Evolutionary conservation across 2,113 vertebrate genomes (phyloP).

Genomic region (Chloroceryle aenea): DNA sequence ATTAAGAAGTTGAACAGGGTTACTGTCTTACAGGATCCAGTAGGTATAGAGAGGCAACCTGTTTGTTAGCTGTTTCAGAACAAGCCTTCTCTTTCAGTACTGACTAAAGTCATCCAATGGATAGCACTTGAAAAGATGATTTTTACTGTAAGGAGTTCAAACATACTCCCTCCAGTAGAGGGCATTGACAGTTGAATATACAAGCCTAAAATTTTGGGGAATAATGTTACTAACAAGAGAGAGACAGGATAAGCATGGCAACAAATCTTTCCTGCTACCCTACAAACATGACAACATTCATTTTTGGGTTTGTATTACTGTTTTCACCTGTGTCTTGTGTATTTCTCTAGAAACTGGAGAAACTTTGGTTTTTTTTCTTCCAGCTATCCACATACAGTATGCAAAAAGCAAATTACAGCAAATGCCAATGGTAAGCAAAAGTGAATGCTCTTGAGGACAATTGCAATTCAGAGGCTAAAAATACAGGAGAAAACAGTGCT

Average conservation of each 20-base stretch:
- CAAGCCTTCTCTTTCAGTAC: neutral
- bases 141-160: neutral
- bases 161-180: constrained; percentile 5
- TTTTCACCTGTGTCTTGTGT: neutral
- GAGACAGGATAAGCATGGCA: neutral
- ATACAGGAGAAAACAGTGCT: neutral
- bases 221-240: neutral
- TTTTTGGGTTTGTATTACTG: neutral
- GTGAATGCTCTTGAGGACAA: neutral
- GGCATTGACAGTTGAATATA: neutral
- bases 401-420: neutral
- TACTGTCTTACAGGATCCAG: neutral
- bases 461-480: neutral
- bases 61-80: neutral
- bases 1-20: neutral
- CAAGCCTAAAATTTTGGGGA: neutral
- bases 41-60: neutral
- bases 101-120: neutral
- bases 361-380: neutral
- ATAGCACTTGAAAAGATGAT: neutral
- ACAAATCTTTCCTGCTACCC: neutral
- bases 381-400: neutral
- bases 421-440: neutral
- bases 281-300: too few relatives aligned
- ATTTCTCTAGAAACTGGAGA: neutral